Evolutionary conservation across 2,797 vertebrate genomes (phyloP).

Genomic region (Numenius phaeopus): DNA sequence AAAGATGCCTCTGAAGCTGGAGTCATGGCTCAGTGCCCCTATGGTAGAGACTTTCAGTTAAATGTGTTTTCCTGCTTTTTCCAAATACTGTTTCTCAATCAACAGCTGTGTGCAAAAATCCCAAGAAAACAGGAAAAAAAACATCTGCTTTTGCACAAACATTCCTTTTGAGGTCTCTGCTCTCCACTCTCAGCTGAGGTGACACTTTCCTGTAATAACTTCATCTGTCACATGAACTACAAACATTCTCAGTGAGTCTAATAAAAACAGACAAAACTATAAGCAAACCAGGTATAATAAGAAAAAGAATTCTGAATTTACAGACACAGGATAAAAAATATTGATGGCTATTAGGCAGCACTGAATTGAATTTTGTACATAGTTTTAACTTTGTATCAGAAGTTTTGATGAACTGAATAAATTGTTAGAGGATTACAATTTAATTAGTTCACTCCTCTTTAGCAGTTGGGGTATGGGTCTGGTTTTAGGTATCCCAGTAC

Average conservation of each 20-base stretch:
- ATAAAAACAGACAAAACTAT: neutral
- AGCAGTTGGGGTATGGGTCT: neutral
- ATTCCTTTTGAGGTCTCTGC: neutral
- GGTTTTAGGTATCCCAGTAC: neutral
- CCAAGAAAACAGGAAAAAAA: neutral
- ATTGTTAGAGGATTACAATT: neutral
- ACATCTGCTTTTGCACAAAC: neutral
- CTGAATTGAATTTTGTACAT: neutral
- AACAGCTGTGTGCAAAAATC: neutral
- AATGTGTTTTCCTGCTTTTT: neutral
- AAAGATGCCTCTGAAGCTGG: neutral
- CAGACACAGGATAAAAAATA: neutral
- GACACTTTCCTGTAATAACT: neutral
- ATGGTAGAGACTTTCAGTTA: neutral
- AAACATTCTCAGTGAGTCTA: neutral
- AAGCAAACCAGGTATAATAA: neutral
- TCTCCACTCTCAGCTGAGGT: conserved; percentile 5
- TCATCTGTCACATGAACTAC: neutral
- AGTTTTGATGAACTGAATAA: neutral
- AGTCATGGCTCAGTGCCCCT: neutral
- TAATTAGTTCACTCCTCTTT: neutral
- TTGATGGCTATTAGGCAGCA: neutral
- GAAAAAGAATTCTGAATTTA: neutral
- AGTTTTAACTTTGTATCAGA: neutral
- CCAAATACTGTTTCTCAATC: neutral